These are phyloP conservation scores for Lepisosteus osseus DNA, from an alignment of 2,113 vertebrate genomes.

Conservation along the genomic window DNA sequence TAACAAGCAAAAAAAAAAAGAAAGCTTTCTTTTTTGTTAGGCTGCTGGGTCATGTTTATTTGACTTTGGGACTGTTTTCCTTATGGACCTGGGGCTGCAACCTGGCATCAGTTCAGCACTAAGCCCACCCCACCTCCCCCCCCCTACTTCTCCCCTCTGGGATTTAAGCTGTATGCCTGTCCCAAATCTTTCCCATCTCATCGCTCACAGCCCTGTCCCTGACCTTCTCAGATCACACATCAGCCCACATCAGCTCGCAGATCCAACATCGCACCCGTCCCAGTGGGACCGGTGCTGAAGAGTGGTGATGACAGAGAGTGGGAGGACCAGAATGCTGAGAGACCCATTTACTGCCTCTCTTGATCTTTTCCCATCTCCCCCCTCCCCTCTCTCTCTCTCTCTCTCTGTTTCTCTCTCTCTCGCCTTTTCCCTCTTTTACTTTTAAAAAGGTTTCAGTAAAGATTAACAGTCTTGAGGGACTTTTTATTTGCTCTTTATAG, in stretches of 20 bases:
- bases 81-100: constrained; percentile 38
- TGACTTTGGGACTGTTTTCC: constrained; percentile 29
- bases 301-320: constrained; percentile 2
- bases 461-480: too few relatives aligned
- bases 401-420: neutral
- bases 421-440: neutral
- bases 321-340: neutral
- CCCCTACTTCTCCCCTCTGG: neutral
- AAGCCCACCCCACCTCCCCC: neutral
- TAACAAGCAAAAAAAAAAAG: neutral
- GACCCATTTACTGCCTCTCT: constrained; percentile 1
- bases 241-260: neutral
- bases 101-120: neutral
- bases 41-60: neutral
- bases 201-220: neutral
- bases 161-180: neutral
- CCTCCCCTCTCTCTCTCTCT: neutral
- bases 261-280: neutral
- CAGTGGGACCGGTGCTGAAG: neutral
- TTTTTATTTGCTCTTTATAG: too few relatives aligned
- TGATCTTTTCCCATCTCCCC: neutral
- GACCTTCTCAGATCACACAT: constrained; percentile 6
- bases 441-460: too few relatives aligned
- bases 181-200: constrained; percentile 11
- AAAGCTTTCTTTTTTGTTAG: too few relatives aligned